These are phyloP conservation scores for Hyperopisus bebe DNA, from an alignment of 2,113 vertebrate species.

Conservation along the genomic window DNA sequence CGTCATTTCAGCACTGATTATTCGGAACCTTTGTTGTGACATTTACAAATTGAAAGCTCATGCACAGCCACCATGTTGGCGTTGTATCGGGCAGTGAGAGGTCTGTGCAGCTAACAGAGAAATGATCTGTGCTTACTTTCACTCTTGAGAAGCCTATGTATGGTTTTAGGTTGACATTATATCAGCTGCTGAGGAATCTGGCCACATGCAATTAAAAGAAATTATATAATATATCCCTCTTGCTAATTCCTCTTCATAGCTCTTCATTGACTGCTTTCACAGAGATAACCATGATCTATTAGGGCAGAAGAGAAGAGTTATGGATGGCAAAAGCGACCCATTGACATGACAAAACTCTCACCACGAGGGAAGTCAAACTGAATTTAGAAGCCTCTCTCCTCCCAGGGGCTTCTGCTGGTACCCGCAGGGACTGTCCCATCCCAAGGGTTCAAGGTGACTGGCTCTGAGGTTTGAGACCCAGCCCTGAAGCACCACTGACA, in stretches of 20 bases:
- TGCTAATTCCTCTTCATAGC: background rate
- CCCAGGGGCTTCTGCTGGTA: constrained; percentile 11
- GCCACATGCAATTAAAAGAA: background rate
- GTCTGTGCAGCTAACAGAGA: background rate
- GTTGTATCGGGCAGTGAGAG: background rate
- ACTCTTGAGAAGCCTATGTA: background rate
- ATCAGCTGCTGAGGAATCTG: background rate
- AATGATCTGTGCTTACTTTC: background rate
- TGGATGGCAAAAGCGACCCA: background rate
- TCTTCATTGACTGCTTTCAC: background rate
- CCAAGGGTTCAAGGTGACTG: constrained; percentile 12
- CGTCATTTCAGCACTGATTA: background rate
- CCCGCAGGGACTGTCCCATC: background rate
- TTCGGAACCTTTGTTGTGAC: background rate
- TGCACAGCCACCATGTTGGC: background rate
- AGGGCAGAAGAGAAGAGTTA: background rate
- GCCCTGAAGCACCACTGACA: background rate
- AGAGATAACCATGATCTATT: background rate
- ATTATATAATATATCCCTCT: background rate
- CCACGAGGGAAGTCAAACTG: background rate
- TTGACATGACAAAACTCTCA: background rate
- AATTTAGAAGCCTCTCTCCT: constrained; percentile 19
- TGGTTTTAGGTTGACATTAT: background rate
- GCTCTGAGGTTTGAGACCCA: constrained; percentile 4
- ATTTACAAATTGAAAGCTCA: background rate